Percentiles rank a stretch among this genome's conserved stretches.
Evolutionary conservation across 1,140 invertebrate species (phyloP).

Genomic region (Globodera ellingtonae): DNA sequence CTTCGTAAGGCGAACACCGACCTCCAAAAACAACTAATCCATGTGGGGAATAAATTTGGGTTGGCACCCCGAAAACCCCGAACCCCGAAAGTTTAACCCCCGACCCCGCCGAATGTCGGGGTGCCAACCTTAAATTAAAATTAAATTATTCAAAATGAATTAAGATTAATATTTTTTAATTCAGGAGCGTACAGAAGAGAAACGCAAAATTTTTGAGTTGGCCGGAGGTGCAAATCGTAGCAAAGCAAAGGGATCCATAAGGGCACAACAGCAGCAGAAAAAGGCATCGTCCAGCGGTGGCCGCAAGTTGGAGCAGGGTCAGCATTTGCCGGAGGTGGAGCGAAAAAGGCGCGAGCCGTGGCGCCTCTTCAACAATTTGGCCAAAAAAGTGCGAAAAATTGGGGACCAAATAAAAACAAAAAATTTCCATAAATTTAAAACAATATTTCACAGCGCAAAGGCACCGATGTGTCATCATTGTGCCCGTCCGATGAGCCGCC

Average conservation of each 20-base stretch:
- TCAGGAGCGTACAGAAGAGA: slow-evolving; percentile 85
- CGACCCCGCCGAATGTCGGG: too few relatives aligned
- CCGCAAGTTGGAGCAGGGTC: slow-evolving; percentile 35
- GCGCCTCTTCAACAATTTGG: slow-evolving; percentile 28
- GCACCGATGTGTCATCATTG: slow-evolving; percentile 38
- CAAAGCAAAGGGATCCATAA: slow-evolving; percentile 10
- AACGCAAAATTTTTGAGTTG: slow-evolving; percentile 87
- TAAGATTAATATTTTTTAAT: too few relatives aligned
- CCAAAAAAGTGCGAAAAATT: neutral
- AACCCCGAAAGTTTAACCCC: too few relatives aligned
- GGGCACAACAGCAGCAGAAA: neutral
- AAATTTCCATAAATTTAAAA: neutral
- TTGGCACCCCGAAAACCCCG: too few relatives aligned
- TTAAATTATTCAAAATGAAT: too few relatives aligned
- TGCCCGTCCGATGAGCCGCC: slow-evolving; percentile 56
- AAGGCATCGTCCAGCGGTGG: neutral
- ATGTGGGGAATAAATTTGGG: slow-evolving; percentile 55
- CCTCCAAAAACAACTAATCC: slow-evolving; percentile 74
- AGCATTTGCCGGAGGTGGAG: slow-evolving; percentile 53
- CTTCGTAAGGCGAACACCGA: slow-evolving; percentile 90
- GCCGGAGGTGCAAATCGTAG: slow-evolving; percentile 69
- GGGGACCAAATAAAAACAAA: too few relatives aligned
- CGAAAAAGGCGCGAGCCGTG: slow-evolving; percentile 50
- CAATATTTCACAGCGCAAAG: slow-evolving; percentile 5
- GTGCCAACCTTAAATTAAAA: too few relatives aligned